A percentile compares a stretch with the other conserved stretches of the same genome.
These are phyloP conservation scores for Diacarnus erythraeanus DNA, from an alignment of 37 sponge, comb jelly and placozoan genomes.

Conservation along the genomic window DNA sequence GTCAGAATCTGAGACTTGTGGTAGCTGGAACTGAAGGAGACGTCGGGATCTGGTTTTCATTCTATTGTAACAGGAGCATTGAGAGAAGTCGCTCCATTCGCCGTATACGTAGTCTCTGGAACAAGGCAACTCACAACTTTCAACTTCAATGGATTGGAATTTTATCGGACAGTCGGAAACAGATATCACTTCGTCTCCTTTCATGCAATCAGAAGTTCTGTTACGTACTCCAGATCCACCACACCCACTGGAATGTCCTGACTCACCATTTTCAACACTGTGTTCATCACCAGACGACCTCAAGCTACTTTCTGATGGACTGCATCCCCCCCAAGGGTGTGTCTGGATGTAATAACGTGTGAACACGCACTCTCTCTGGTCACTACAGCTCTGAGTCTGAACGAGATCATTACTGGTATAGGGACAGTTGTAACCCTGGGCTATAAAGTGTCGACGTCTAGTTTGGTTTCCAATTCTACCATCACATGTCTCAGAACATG, in stretches of 20 bases:
- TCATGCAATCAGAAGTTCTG: conserved; percentile 17
- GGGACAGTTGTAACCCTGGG: not conserved
- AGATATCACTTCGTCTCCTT: not conserved
- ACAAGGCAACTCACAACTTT: conserved; percentile 30
- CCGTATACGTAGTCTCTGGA: conserved; percentile 6
- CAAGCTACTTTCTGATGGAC: not conserved
- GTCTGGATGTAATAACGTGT: not conserved
- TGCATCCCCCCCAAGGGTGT: conserved; percentile 24
- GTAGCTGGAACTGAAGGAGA: conserved; percentile 15
- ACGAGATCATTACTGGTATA: not conserved
- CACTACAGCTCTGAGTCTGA: conserved; percentile 6
- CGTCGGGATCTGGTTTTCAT: not conserved
- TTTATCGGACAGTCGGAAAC: conserved; percentile 8
- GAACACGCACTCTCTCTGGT: not conserved
- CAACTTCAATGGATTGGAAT: not conserved
- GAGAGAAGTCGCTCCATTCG: conserved; percentile 25
- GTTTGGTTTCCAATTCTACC: not conserved
- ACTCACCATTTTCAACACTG: too few species aligned
- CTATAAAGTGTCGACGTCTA: not conserved
- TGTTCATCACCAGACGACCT: not conserved
- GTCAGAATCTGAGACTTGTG: not conserved
- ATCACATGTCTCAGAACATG: conserved; percentile 21
- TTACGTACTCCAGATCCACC: conserved; percentile 7
- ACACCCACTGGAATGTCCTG: not conserved
- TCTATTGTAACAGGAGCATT: conserved; percentile 2